Base-by-base conservation (phyloP, 1,140 invertebrate genomes). In the Subanguina moxae region DNA sequence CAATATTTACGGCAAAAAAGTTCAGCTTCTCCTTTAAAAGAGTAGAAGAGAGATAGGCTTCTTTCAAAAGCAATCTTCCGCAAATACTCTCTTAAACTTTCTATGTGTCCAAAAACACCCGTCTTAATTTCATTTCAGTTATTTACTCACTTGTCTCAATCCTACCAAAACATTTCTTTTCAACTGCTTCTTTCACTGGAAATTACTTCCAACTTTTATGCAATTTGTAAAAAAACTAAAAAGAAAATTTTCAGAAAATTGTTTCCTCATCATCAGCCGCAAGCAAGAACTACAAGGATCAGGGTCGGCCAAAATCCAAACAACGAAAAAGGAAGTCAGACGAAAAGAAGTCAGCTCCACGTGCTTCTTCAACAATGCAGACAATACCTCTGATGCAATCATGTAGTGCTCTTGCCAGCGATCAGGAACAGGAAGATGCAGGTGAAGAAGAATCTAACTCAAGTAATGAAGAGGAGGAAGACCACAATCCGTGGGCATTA, bases 401-500 rank as follows among this genome's bases (percentile, higher is more conserved):
- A 52, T 25, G 3, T 15, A 25, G 48, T 25, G 48, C n/a, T 25
- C 8, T 25, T 52, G n/a, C 15, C 17, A 52, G n/a, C 8, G 48
- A 52, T 15, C 48, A 52, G 48, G 48, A 19, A 15, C n/a, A 25
- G n/a, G 48, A 21, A 15, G 48, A 52, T 19, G n/a, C 17, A 52
- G 48, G 3, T 15, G 48, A 52, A 52, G 48, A 52, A 38, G 32
- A 11, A 11, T 38, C 11, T 52, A 21, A 8, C 9, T 38, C 11
- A 27, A 21, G 1, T 17, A n/a, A 42, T 17, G 38, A 64, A 48
- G 21, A 42, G 3, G 45, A 64, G 13, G 38, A 64, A 23, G 38
- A 13, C 15, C 11, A 64, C 23, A 19, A 72, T 76, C 62, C 71
- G 7, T 72, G 73, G 71, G 64, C 28, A 28, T 42, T 72, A 7